Evolutionary conservation across 2,797 vertebrate genomes (phyloP), one percentile per base, ranked within the genome.

Genomic region (Hyperoplus lanceolatus): DNA sequence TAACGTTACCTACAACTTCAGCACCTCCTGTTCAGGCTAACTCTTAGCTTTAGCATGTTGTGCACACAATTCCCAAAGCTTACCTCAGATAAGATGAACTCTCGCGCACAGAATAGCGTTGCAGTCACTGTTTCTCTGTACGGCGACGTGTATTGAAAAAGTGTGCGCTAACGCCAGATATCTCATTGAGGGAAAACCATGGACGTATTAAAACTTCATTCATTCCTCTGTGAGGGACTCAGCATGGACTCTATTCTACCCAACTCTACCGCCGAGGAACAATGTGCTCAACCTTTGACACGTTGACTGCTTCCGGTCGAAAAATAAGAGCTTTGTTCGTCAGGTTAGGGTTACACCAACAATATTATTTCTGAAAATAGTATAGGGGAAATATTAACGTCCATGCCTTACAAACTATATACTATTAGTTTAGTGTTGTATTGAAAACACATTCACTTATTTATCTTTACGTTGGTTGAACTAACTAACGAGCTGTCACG

Each of bases 261-360:
- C 21, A 2, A 21, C 21, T 29, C 36, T 13, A 54, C 85, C 89
- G 86, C 87, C 75, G 51, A 80, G 63, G 14, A 69, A 83, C 87
- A 93, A 94, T 80, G 93, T 93, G 93, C 69, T 74, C 84, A 39
- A 90, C 83, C 90, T 83, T 72, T 89, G 86, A 89, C 87, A 72
- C 15, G 15, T 0, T 14, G 85, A 92, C 84, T 87, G 3, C 89
- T 92, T 94, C 94, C 93, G 90, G 79, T 67, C 67, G 2, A 29
- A 75, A 51, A 60, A 36, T 4, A 3, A 29, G 39, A 11, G 4
- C 38, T 16, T 61, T 15, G 1, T 4, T 38, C 1, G 50, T 29
- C 29, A 29, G 29, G 29, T 29, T 29, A 29, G 29, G 29, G 29
- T 14, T 41, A 6, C 6, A 0, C 16, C 5, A 18, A 46, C 1